phyloP scores from a whole-genome alignment of 2,888 invertebrate genomes.

The Mamestra brassicae region DNA sequence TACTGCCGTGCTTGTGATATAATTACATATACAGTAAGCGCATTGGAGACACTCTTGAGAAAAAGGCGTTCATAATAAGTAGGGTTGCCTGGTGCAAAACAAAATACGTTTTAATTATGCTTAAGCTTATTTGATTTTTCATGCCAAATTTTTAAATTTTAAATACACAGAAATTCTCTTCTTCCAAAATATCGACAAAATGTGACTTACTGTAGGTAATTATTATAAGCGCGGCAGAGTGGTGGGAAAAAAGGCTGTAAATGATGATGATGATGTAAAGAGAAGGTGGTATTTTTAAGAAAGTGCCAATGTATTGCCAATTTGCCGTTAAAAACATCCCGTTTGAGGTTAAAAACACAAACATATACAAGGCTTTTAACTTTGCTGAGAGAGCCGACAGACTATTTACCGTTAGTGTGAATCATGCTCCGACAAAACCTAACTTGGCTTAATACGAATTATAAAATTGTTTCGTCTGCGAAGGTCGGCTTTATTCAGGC shows the following conservation, averaged over 20 bases:
- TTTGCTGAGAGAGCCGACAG: conserved; percentile 3
- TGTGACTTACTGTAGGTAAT: too few species aligned
- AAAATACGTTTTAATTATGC: too few species aligned
- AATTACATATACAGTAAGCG: too few species aligned
- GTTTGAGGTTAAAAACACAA: conserved; percentile 43
- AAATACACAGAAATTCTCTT: too few species aligned
- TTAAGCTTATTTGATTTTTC: too few species aligned
- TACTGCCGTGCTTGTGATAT: too few species aligned
- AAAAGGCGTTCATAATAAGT: too few species aligned
- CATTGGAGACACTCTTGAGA: too few species aligned
- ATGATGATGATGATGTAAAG: not conserved
- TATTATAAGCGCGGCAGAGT: too few species aligned
- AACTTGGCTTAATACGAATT: conserved; percentile 25
- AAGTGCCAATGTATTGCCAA: not conserved
- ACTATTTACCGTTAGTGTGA: conserved; percentile 52
- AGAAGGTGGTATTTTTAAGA: not conserved
- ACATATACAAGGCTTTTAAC: conserved; percentile 1
- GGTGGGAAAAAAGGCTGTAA: not conserved
- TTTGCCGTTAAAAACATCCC: conserved; percentile 2
- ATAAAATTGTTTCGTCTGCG: conserved; percentile 25
- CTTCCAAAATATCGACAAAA: too few species aligned
- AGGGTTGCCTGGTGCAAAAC: too few species aligned
- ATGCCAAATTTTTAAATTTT: too few species aligned
- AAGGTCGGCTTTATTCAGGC: conserved; percentile 31
- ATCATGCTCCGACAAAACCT: conserved; percentile 44